Evolutionary conservation across 2,797 vertebrate species (phyloP).

Genomic region (Xyrichtys novacula): DNA sequence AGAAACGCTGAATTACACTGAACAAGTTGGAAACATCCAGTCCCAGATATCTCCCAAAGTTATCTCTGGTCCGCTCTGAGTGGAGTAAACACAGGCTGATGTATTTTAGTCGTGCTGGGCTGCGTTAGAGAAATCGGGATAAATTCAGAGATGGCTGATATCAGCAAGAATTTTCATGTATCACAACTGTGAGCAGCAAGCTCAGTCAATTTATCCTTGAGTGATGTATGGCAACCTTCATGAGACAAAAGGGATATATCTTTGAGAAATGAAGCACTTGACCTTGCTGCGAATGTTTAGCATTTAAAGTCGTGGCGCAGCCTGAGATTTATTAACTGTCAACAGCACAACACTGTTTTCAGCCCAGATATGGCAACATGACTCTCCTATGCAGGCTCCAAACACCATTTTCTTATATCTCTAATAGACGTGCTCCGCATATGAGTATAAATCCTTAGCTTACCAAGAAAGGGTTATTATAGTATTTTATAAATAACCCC

Average conservation of each 20-base stretch:
- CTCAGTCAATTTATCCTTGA: slow-evolving; percentile 49
- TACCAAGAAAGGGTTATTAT: slow-evolving; percentile 14
- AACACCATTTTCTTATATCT: slow-evolving; percentile 1
- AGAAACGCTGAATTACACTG: slow-evolving; percentile 57
- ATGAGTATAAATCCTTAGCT: neutral
- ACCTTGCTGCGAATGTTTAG: slow-evolving; percentile 66
- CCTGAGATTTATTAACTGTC: slow-evolving; percentile 70
- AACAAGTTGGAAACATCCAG: slow-evolving; percentile 65
- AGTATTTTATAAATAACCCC: neutral
- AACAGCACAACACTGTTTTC: slow-evolving; percentile 38
- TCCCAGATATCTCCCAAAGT: slow-evolving; percentile 50
- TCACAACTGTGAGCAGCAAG: slow-evolving; percentile 26
- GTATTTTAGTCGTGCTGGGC: slow-evolving; percentile 1
- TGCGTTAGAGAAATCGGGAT: neutral
- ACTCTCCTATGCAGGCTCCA: slow-evolving; percentile 19
- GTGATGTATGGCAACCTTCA: slow-evolving; percentile 65
- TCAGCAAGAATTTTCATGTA: slow-evolving; percentile 32
- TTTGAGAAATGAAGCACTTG: slow-evolving; percentile 65
- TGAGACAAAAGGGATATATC: slow-evolving; percentile 66
- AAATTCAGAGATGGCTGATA: slow-evolving; percentile 18
- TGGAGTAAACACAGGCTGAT: slow-evolving; percentile 14
- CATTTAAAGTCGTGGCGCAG: slow-evolving; percentile 55
- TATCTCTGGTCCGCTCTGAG: slow-evolving; percentile 23
- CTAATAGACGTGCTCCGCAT: slow-evolving; percentile 1
- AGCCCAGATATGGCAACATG: slow-evolving; percentile 29